Evolutionary conservation across 2,113 vertebrate genomes (phyloP).

Genomic region (Dunckerocampus dactyliophorus): DNA sequence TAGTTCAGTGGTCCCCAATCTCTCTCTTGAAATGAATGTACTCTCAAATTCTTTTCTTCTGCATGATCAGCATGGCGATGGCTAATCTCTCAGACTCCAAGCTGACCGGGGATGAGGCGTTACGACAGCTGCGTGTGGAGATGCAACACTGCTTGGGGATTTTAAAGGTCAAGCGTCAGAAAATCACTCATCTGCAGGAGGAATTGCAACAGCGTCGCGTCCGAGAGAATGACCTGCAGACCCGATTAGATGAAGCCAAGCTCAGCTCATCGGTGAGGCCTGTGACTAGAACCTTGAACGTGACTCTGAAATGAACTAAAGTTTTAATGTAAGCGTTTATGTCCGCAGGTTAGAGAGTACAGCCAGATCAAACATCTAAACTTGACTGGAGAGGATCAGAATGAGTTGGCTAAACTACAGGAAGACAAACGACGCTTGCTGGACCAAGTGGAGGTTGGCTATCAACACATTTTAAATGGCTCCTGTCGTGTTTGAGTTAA

Average conservation of each 20-base stretch:
- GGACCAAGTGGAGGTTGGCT: slow-evolving; percentile 78
- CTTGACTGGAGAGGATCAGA: slow-evolving; percentile 54
- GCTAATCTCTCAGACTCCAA: slow-evolving; percentile 62
- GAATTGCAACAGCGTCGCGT: slow-evolving; percentile 73
- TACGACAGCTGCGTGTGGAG: slow-evolving; percentile 78
- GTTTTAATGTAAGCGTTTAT: neutral
- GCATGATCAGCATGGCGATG: slow-evolving; percentile 29
- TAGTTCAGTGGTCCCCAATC: no score
- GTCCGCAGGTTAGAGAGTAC: slow-evolving; percentile 66
- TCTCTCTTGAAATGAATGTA: neutral
- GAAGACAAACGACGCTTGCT: slow-evolving; percentile 75
- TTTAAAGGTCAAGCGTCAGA: slow-evolving; percentile 82
- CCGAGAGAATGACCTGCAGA: slow-evolving; percentile 69
- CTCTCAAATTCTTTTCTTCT: neutral
- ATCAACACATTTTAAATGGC: neutral
- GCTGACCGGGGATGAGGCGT: slow-evolving; percentile 78
- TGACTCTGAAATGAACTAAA: neutral
- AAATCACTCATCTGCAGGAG: slow-evolving; percentile 79
- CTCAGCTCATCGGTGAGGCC: slow-evolving; percentile 66
- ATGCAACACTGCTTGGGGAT: slow-evolving; percentile 81
- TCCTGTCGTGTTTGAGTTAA: neutral
- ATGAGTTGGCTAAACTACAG: slow-evolving; percentile 74
- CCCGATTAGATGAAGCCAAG: slow-evolving; percentile 65
- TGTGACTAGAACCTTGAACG: neutral
- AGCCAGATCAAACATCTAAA: slow-evolving; percentile 55